Evolutionary conservation across 2,797 vertebrate species (phyloP).

Genomic region (Pangasius macronema): DNA sequence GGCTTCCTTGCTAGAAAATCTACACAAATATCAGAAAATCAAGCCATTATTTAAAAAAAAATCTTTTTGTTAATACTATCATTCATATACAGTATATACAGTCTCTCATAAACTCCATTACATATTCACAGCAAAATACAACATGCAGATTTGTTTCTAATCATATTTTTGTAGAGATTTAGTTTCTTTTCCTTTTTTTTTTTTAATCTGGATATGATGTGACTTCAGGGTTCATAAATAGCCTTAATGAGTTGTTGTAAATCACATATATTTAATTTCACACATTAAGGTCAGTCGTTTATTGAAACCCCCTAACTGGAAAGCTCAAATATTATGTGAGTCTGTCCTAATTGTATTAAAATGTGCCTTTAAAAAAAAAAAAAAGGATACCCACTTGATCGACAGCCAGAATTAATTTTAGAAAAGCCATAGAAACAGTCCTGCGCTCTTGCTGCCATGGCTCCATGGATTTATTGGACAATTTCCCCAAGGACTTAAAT

Average conservation of each 20-base stretch:
- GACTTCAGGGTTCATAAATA: neutral
- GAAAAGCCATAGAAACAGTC: slow-evolving; percentile 1
- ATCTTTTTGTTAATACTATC: too few species aligned
- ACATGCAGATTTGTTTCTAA: neutral
- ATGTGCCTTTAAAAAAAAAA: neutral
- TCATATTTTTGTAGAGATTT: too few species aligned
- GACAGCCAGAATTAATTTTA: slow-evolving; percentile 1
- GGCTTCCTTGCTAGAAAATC: neutral
- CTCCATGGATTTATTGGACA: slow-evolving; percentile 10
- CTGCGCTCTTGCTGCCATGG: neutral
- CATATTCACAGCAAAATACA: neutral
- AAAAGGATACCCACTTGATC: neutral
- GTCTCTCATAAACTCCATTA: neutral
- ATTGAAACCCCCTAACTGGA: neutral
- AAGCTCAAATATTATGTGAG: neutral
- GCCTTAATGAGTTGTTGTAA: neutral
- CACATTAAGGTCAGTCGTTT: neutral
- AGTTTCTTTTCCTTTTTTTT: too few species aligned
- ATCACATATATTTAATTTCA: neutral
- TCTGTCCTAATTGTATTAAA: neutral
- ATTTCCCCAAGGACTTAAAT: slow-evolving; percentile 20
- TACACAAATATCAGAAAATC: neutral
- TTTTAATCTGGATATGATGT: neutral
- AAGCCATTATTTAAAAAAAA: too few species aligned
- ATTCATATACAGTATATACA: neutral